Conservation (phyloP, 2,888 invertebrate species). For the Drosophila fungiperda region DNA sequence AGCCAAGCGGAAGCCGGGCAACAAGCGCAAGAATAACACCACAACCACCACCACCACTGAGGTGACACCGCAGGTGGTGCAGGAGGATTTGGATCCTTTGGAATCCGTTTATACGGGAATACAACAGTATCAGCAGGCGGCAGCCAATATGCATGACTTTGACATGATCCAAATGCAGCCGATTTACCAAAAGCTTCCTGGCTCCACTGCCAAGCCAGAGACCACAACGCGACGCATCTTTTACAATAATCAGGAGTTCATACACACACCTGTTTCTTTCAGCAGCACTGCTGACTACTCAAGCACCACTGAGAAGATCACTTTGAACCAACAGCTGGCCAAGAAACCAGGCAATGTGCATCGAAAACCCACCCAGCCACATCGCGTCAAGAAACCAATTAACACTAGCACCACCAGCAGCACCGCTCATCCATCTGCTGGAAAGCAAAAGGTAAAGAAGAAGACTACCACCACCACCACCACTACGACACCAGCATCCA, state of each 20-base stretch:
- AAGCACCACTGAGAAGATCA: slow-evolving; percentile 44
- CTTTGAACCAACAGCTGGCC: slow-evolving; percentile 42
- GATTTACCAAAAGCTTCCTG: slow-evolving; percentile 75
- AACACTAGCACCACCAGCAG: slow-evolving; percentile 30
- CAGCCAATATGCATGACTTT: slow-evolving; percentile 76
- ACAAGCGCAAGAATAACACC: slow-evolving; percentile 73
- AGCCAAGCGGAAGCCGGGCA: slow-evolving; percentile 80
- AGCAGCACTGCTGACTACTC: slow-evolving; percentile 8
- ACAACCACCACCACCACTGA: slow-evolving; percentile 61
- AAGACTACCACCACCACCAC: slow-evolving; percentile 60
- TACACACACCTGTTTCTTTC: slow-evolving; percentile 66
- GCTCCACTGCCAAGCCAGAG: slow-evolving; percentile 58
- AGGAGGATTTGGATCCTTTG: slow-evolving; percentile 79
- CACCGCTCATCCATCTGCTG: slow-evolving; percentile 31
- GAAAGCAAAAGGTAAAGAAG: slow-evolving; percentile 80
- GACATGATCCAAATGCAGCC: slow-evolving; percentile 81
- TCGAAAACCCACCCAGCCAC: slow-evolving; percentile 68
- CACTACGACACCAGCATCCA: slow-evolving; percentile 27
- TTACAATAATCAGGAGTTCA: slow-evolving; percentile 81
- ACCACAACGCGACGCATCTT: slow-evolving; percentile 80
- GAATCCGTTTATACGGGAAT: slow-evolving; percentile 83
- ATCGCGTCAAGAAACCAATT: slow-evolving; percentile 78
- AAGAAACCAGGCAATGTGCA: slow-evolving; percentile 68
- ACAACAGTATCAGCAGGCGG: slow-evolving; percentile 80
- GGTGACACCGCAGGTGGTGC: slow-evolving; percentile 73